Evolutionary conservation across 1,140 invertebrate species (phyloP), one percentile per base, ranked within the genome.

Genomic region (Panagrolaimus sp.): DNA sequence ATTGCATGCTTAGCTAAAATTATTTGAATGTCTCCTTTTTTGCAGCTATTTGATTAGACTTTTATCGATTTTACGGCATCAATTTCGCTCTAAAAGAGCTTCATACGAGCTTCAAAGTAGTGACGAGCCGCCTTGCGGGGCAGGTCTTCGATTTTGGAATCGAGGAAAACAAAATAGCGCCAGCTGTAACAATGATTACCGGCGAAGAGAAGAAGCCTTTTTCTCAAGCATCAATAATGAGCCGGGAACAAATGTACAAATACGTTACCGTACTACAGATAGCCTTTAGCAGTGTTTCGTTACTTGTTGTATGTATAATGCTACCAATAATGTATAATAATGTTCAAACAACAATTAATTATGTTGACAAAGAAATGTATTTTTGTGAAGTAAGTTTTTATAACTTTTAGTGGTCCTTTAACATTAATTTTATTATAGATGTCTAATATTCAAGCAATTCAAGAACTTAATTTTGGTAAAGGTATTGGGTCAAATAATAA

Each of bases 321-420:
- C 69, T 82, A 11, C 80, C 80, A 42, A 61, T 82, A 43, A 79
- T 82, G 78, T 82, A 83, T 68, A 82, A 78, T 72, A 69, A 77
- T 72, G 75, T 81, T 46, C 81, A 81, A 62, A 76, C 70, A 42
- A 83, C 80, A 11, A 72, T 82, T 20, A 71, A 80, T 45, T 82
- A 82, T 75, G 80, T 80, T 13, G 74, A 81, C 9, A 66, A 70
- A 46, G 78, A 82, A 66, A 83, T 82, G 79, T 57, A 51, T 61
- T 82, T 76, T 71, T 82, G 80, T 68, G 80, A 82, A 66, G 76
- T 78, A 25, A 51, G n/a, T 69, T 62, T 9, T 13, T 69, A 5
- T 38, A 57, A 70, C 1, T 9, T 13, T 23, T 14, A 38, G 8
- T 31, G 13, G 43, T 11, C n/a, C n/a, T n/a, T n/a, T n/a, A n/a